Evolutionary conservation across 2,797 vertebrate genomes (phyloP), one percentile per base, ranked within the genome.

Genomic region (Clarias fuscus): DNA sequence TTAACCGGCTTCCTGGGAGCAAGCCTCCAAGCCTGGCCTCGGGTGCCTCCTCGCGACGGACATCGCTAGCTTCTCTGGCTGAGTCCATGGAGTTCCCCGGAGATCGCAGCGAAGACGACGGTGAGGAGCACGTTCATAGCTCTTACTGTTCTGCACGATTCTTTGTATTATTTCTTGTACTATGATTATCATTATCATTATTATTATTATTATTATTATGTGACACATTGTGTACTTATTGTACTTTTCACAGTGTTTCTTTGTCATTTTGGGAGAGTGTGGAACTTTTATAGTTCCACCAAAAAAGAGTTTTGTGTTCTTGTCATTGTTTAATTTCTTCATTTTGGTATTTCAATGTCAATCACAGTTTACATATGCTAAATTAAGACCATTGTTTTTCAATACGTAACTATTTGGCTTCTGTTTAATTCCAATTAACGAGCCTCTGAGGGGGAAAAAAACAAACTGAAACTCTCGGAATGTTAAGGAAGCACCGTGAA

Each of bases 1-100:
- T 99, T 89, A 99, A 98, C 92, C 95, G 98, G 24, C 94, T 99
- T n/a, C 97, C 97, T 0, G 98, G 98, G 61, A 99, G 98, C 93
- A 95, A 96, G 90, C 97, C 97, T 82, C 97, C 98, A 89, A 99
- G 98, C 80, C 88, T 99, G 27, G 97, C 98, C 61, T 99, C 98
- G 0, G 97, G 97, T 0, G 97, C 98, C 1, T 99, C 98, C 0
- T 99, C 98, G 1, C 95, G 98, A 84, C 97, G 98, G 83, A 99
- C 98, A 0, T 99, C 98, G 7, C 92, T 99, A 87, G 97, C 97
- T 53, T 99, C 98, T 0, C 95, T 99, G 87, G 97, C 98, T 0
- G 98, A 99, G 87, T 99, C 98, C 0, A 96, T 96, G 33, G 98
- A 99, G 93, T 97, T 98, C 91, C 90, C 96, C 0, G 96, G 92